Evolutionary conservation across 2,888 invertebrate species (phyloP).

Genomic region (Amphipoea lucens): DNA sequence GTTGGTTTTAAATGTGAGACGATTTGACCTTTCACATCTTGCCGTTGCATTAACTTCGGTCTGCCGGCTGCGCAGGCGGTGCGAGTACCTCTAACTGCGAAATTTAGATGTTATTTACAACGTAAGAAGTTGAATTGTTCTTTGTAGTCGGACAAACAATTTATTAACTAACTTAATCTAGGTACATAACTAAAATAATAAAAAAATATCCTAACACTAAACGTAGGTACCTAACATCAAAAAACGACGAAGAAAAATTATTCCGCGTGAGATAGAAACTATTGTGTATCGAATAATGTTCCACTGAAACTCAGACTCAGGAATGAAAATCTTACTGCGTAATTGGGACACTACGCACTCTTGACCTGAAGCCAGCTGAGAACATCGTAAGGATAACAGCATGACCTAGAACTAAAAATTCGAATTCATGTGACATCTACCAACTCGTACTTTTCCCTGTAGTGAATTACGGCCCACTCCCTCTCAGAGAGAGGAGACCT

Average conservation of each 20-base stretch:
- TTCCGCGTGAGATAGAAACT: not conserved
- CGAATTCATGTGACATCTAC: no score
- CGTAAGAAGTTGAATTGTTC: not conserved
- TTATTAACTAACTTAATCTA: not conserved
- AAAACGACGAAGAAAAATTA: not conserved
- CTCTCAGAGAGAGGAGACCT: no score
- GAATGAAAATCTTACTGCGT: not conserved
- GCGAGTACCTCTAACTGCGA: not conserved
- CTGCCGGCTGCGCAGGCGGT: slow-evolving; percentile 1
- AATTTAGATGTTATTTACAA: not conserved
- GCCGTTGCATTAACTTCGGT: slow-evolving; percentile 14
- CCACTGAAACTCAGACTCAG: not conserved
- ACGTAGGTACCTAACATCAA: not conserved
- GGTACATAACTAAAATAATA: not conserved
- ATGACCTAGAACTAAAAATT: no score
- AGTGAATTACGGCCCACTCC: no score
- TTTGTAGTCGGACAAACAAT: not conserved
- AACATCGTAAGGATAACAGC: no score
- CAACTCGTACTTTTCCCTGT: no score
- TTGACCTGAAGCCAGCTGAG: not conserved
- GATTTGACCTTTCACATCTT: slow-evolving; percentile 62
- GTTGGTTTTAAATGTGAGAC: slow-evolving; percentile 60
- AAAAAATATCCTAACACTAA: not conserved
- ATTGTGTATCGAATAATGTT: not conserved
- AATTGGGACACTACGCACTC: not conserved